Evolutionary conservation across 2,113 vertebrate genomes (phyloP).

Genomic region (Tinamus guttatus): DNA sequence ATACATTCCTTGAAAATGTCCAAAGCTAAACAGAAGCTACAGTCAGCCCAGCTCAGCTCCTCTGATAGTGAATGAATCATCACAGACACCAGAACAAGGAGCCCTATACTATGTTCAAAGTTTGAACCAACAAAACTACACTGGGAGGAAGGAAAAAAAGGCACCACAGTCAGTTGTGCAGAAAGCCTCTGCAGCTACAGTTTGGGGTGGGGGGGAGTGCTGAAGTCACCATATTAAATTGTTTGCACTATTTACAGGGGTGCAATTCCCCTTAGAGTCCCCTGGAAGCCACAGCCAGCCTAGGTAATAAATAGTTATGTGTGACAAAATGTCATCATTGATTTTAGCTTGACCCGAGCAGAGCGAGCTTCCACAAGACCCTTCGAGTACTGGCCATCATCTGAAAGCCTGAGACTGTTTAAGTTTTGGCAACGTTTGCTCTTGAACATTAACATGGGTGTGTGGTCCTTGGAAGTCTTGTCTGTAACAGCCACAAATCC

Average conservation of each 20-base stretch:
- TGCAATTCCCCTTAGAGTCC: neutral
- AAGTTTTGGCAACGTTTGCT: neutral
- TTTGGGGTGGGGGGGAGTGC: neutral
- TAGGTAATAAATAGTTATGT: neutral
- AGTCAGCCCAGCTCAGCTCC: slow-evolving; percentile 46
- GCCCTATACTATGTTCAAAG: neutral
- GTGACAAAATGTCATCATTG: neutral
- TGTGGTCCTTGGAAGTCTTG: neutral
- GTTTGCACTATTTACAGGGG: neutral
- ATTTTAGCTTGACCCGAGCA: neutral
- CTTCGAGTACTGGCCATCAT: neutral
- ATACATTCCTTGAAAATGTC: slow-evolving; percentile 50
- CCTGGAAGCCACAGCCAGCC: neutral
- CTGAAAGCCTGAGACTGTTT: neutral
- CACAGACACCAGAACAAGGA: neutral
- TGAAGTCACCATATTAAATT: neutral
- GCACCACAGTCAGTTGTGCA: neutral
- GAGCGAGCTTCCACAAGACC: neutral
- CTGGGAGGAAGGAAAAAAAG: neutral
- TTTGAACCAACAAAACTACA: slow-evolving; percentile 29
- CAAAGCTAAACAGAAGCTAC: slow-evolving; percentile 55
- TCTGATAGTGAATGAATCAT: slow-evolving; percentile 66
- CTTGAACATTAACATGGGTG: neutral
- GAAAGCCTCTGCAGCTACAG: neutral
- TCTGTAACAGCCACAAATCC: neutral